Evolutionary conservation across 1,140 invertebrate species (phyloP), one percentile per base, ranked within the genome.

Genomic region (Sycobia sp.): DNA sequence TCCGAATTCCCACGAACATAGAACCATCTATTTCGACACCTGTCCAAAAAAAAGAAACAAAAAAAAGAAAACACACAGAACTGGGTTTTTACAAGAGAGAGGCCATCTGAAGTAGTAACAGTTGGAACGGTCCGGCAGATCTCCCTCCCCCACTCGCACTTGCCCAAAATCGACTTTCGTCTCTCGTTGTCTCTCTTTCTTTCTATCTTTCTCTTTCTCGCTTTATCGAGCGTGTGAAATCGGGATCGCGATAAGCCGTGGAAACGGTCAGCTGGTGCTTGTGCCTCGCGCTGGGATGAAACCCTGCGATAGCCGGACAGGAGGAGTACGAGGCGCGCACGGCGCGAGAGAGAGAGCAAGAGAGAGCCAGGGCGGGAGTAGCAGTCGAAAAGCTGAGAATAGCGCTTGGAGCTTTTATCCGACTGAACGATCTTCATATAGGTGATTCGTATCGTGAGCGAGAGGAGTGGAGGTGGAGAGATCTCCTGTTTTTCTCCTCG

Each of bases 141-240:
- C n/a, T n/a, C n/a, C n/a, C n/a, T n/a, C n/a, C n/a, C n/a, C n/a
- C n/a, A n/a, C n/a, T n/a, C n/a, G n/a, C n/a, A n/a, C n/a, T n/a
- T n/a, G n/a, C n/a, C n/a, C n/a, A n/a, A n/a, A n/a, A n/a, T n/a
- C n/a, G n/a, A n/a, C n/a, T n/a, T n/a, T n/a, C n/a, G n/a, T n/a
- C n/a, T n/a, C n/a, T 18, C 13, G 4, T n/a, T 13, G 7, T 18
- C 39, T 41, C 39, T 18, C 39, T 18, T n/a, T 41, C 16, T 41
- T n/a, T 41, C 50, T 9, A 13, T 53, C 22, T 53, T 38, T 53
- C 32, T 14, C 20, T 20, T 22, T 53, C 50, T 41, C 43, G 29
- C 25, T 57, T 57, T 57, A 57, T 57, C 41, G 55, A 57, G 55
- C 29, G 55, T 57, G 55, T 57, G 36, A 47, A 57, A 47, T 57